Evolutionary conservation across 2,113 vertebrate genomes (phyloP).

Genomic region (Hystrix cristata): DNA sequence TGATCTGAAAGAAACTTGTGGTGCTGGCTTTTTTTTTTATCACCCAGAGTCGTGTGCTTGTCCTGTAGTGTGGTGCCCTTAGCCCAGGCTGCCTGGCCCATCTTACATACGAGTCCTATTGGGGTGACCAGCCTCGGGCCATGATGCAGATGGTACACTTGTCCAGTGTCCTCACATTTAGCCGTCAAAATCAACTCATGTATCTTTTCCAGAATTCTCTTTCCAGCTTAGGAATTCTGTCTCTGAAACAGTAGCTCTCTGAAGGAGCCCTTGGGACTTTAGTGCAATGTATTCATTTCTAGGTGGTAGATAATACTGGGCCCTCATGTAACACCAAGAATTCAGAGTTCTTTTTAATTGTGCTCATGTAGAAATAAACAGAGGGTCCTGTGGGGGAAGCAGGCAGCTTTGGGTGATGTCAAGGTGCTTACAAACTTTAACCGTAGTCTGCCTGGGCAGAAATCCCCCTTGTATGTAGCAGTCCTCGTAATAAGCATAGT

Average conservation of each 20-base stretch:
- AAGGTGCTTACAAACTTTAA: not conserved
- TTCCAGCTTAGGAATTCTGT: slow-evolving; percentile 70
- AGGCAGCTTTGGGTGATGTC: not conserved
- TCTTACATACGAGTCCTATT: slow-evolving; percentile 51
- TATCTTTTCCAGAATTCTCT: slow-evolving; percentile 71
- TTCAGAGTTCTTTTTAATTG: not conserved
- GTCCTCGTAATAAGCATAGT: not conserved
- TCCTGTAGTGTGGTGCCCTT: slow-evolving; percentile 71
- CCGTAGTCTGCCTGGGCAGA: not conserved
- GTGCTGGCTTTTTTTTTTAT: slow-evolving; percentile 68
- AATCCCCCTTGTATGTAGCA: not conserved
- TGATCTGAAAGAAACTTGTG: slow-evolving; percentile 60
- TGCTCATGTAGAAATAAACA: not conserved
- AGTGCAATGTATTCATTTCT: fast-evolving
- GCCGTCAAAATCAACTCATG: slow-evolving; percentile 51
- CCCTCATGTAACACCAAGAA: fast-evolving
- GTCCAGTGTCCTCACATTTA: slow-evolving; percentile 66
- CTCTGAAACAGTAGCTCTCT: not conserved
- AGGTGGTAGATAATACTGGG: not conserved
- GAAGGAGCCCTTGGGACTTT: not conserved
- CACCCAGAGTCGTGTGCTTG: slow-evolving; percentile 52
- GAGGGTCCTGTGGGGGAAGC: fast-evolving
- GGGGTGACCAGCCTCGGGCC: slow-evolving; percentile 71
- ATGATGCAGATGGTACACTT: slow-evolving; percentile 69
- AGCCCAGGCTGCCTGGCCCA: not conserved